Percentiles rank a stretch among this genome's conserved stretches.
Evolutionary conservation across 1,140 invertebrate genomes (phyloP).

Genomic region (Pseudomyrmex pallidus): DNA sequence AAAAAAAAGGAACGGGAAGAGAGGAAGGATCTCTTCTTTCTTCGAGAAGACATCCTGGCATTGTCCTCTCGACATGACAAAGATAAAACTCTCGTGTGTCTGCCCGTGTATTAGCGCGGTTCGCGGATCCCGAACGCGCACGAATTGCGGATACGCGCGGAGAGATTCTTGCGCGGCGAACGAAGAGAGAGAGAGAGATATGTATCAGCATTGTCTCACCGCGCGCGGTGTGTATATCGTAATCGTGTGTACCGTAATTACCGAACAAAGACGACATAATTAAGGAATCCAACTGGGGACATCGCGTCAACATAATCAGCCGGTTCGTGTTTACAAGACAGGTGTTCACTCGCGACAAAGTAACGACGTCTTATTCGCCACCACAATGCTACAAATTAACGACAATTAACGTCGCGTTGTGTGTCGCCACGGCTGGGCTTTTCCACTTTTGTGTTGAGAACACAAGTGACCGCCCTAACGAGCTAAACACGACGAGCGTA

Average conservation of each 20-base stretch:
- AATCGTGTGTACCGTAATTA: slow-evolving; percentile 64
- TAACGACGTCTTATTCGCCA: slow-evolving; percentile 44
- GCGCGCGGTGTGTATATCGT: slow-evolving; percentile 29
- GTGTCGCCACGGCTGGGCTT: background rate
- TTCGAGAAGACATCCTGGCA: slow-evolving; percentile 45
- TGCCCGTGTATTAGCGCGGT: slow-evolving; percentile 67
- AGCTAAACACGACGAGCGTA: too few species aligned
- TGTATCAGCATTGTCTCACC: slow-evolving; percentile 32
- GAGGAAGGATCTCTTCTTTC: background rate
- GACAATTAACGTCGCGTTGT: slow-evolving; percentile 41
- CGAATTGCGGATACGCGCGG: slow-evolving; percentile 32
- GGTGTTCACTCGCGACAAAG: slow-evolving; percentile 13
- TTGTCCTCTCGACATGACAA: slow-evolving; percentile 65
- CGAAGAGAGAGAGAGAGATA: slow-evolving; percentile 42
- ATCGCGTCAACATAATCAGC: slow-evolving; percentile 61
- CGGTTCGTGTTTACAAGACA: slow-evolving; percentile 37
- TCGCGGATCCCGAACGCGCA: slow-evolving; percentile 61
- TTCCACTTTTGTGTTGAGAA: background rate
- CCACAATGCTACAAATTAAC: slow-evolving; percentile 48
- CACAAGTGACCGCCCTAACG: slow-evolving; percentile 31
- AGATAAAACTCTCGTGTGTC: slow-evolving; percentile 57
- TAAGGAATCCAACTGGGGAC: slow-evolving; percentile 42
- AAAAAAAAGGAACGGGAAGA: slow-evolving; percentile 5
- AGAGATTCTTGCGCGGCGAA: background rate
- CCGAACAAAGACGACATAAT: slow-evolving; percentile 67